Percentiles rank a stretch among this genome's conserved stretches.
Conservation (phyloP, 2,797 vertebrate species). For the Syngnathus rostellatus region DNA sequence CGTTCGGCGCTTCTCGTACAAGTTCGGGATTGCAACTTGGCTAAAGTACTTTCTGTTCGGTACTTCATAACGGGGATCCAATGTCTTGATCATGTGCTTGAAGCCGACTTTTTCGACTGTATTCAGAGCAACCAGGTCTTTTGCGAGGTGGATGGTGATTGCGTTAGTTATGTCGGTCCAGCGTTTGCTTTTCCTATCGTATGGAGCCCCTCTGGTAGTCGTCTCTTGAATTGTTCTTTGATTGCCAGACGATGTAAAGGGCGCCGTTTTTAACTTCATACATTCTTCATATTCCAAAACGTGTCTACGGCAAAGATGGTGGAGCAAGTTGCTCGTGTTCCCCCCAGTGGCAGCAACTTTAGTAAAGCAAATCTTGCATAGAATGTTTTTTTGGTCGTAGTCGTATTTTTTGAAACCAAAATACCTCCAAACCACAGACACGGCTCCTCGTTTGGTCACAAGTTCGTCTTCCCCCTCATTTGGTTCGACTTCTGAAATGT, state of each 20-base stretch:
- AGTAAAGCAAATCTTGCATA: background rate
- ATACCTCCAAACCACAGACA: background rate
- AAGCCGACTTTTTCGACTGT: background rate
- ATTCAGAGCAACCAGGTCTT: background rate
- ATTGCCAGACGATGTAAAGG: background rate
- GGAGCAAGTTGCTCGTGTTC: constrained; percentile 4
- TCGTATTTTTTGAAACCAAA: background rate
- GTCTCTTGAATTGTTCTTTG: background rate
- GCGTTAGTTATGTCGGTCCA: background rate
- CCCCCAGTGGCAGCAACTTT: background rate
- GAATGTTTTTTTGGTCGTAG: background rate
- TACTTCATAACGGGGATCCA: background rate
- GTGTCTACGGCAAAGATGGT: background rate
- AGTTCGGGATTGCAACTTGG: background rate
- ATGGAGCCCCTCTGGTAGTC: background rate
- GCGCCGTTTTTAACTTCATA: background rate
- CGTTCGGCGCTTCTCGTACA: background rate
- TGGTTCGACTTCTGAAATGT: background rate
- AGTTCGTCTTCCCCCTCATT: background rate
- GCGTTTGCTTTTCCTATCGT: background rate
- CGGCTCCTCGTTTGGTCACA: background rate
- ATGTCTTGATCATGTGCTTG: background rate
- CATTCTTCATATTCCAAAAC: constrained; percentile 9
- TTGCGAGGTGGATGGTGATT: background rate
- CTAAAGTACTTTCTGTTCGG: background rate